Conservation (phyloP, 1,140 invertebrate genomes). For the Bathynomus jamesi region DNA sequence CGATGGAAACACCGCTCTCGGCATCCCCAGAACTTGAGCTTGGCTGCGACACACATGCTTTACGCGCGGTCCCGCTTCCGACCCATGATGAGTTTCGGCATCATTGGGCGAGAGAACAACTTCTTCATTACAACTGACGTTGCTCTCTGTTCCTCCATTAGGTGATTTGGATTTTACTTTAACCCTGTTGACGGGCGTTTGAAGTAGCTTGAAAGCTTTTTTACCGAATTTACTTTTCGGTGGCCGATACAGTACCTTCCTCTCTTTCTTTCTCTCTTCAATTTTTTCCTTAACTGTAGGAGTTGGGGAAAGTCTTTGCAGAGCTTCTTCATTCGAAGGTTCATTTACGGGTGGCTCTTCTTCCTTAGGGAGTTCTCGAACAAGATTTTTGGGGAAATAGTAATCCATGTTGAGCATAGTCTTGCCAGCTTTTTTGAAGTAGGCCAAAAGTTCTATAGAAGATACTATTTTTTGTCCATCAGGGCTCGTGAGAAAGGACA, state of each 20-base stretch:
- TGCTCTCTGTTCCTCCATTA: neutral
- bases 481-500: conserved; percentile 26
- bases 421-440: conserved; percentile 33
- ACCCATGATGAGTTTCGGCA: too few relatives aligned
- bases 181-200: conserved; percentile 14
- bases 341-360: neutral
- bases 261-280: neutral
- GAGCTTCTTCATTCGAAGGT: neutral
- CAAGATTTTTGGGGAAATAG: conserved; percentile 23
- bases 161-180: conserved; percentile 11
- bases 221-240: neutral
- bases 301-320: neutral
- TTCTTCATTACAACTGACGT: neutral
- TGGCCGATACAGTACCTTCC: neutral
- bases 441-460: conserved; percentile 29
- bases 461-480: conserved; percentile 26
- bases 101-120: conserved; percentile 3
- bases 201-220: neutral
- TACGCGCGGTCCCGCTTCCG: conserved; percentile 23
- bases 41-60: conserved; percentile 35
- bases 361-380: neutral
- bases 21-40: conserved; percentile 33
- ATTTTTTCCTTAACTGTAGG: neutral
- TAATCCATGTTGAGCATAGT: conserved; percentile 24
- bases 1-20: conserved; percentile 32